Percentiles rank a stretch among this genome's conserved stretches.
Evolutionary conservation across 2,888 invertebrate species (phyloP).

Genomic region (Euplexia lucipara): DNA sequence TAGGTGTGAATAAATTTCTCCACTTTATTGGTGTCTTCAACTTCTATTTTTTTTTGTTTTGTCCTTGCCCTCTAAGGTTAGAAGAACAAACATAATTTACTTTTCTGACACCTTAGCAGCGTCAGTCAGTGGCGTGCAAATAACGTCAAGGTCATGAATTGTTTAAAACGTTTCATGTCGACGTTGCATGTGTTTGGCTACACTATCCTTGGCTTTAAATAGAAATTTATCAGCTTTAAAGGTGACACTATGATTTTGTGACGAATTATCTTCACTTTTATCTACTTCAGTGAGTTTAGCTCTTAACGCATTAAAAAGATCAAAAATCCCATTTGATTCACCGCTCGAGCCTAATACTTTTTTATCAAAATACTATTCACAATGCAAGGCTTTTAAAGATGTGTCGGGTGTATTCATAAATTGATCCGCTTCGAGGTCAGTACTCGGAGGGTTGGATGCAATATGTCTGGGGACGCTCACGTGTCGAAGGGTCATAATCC

Average conservation of each 20-base stretch:
- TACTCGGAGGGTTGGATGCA: constrained; percentile 80
- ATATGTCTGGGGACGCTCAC: constrained; percentile 83
- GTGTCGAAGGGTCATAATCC: constrained; percentile 88
- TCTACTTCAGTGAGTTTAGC: not conserved
- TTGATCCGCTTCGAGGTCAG: constrained; percentile 84
- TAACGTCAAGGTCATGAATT: constrained; percentile 34
- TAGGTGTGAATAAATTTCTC: no score
- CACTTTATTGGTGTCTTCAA: not conserved
- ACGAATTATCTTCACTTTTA: not conserved
- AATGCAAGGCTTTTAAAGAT: constrained; percentile 67
- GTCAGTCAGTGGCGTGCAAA: constrained; percentile 25
- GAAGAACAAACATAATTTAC: not conserved
- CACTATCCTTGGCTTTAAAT: constrained; percentile 20
- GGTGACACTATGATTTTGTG: constrained; percentile 8
- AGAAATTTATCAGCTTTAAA: constrained; percentile 11
- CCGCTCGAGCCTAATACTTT: constrained; percentile 14
- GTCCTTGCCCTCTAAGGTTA: not conserved
- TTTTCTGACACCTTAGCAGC: constrained; percentile 8
- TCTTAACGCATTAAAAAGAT: constrained; percentile 9
- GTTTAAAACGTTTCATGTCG: constrained; percentile 33
- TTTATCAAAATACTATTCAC: constrained; percentile 51
- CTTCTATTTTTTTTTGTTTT: not conserved
- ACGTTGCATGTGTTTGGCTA: constrained; percentile 36
- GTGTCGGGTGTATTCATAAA: constrained; percentile 80
- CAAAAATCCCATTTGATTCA: constrained; percentile 17